Evolutionary conservation across 2,888 invertebrate species (phyloP).

Genomic region (Globia sparganii): DNA sequence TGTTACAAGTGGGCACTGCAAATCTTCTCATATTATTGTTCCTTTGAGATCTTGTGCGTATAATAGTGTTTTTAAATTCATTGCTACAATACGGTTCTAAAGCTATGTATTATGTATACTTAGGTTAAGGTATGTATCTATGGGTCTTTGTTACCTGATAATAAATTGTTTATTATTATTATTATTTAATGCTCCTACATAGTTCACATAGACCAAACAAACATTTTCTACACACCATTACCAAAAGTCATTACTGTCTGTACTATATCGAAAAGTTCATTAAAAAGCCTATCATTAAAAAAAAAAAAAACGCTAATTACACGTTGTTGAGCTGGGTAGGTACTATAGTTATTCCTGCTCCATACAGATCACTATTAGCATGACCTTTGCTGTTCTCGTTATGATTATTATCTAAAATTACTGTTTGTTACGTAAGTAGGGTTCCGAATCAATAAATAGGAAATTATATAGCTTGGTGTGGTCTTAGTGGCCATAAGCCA

Average conservation of each 20-base stretch:
- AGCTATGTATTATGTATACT: too few species aligned
- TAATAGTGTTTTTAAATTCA: too few species aligned
- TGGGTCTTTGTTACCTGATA: too few species aligned
- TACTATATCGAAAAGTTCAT: conserved; percentile 42
- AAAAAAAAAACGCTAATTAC: conserved; percentile 49
- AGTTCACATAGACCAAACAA: conserved; percentile 6
- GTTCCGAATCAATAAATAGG: conserved; percentile 29
- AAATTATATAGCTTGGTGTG: conserved; percentile 27
- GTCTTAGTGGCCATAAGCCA: neutral
- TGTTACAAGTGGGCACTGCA: too few species aligned
- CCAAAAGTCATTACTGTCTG: conserved; percentile 49
- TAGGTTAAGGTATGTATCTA: too few species aligned
- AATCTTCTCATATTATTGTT: too few species aligned
- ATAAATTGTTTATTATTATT: too few species aligned
- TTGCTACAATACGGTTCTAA: too few species aligned
- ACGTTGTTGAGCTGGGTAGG: conserved; percentile 25
- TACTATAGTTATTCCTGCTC: conserved; percentile 24
- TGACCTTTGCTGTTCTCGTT: conserved; percentile 30
- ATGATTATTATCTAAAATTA: conserved; percentile 32
- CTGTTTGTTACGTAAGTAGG: neutral
- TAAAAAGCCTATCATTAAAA: conserved; percentile 50
- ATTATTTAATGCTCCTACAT: neutral
- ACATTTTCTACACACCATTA: conserved; percentile 38
- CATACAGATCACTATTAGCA: conserved; percentile 32
- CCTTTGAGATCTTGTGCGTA: too few species aligned